These are phyloP conservation scores for Scartelaos histophorus DNA, from an alignment of 2,113 vertebrate genomes.

Conservation along the genomic window DNA sequence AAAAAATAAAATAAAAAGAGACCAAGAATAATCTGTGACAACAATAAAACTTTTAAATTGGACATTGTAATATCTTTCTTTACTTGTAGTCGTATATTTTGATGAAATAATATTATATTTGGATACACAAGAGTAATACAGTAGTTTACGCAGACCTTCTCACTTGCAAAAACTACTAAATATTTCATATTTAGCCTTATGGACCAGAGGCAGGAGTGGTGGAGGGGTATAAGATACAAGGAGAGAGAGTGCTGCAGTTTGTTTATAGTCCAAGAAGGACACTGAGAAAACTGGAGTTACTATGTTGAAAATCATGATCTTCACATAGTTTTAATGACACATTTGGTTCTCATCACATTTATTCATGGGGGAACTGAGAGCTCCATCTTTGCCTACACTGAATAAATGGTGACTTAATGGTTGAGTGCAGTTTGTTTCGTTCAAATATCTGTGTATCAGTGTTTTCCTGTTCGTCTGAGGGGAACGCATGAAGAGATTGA, in stretches of 20 bases:
- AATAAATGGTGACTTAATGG: background rate
- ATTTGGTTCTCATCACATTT: background rate
- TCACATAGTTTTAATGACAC: background rate
- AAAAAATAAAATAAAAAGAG: background rate
- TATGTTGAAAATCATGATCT: background rate
- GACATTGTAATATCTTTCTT: background rate
- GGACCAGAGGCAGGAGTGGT: background rate
- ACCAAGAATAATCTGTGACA: background rate
- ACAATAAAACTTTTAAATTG: background rate
- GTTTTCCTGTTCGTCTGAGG: background rate
- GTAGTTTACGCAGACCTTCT: background rate
- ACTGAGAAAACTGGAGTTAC: background rate
- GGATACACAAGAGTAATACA: background rate
- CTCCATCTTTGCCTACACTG: background rate
- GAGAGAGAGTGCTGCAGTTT: background rate
- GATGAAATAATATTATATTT: background rate
- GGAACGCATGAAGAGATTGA: background rate
- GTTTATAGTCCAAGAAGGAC: background rate
- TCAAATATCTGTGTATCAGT: background rate
- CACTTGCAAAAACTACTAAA: background rate
- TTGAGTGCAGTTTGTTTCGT: background rate
- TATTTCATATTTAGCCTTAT: background rate
- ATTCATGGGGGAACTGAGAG: background rate
- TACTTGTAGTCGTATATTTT: no score
- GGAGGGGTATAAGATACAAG: background rate